phyloP scores from a whole-genome alignment of 2,797 vertebrate species.

The Bryconaethiops microstoma region DNA sequence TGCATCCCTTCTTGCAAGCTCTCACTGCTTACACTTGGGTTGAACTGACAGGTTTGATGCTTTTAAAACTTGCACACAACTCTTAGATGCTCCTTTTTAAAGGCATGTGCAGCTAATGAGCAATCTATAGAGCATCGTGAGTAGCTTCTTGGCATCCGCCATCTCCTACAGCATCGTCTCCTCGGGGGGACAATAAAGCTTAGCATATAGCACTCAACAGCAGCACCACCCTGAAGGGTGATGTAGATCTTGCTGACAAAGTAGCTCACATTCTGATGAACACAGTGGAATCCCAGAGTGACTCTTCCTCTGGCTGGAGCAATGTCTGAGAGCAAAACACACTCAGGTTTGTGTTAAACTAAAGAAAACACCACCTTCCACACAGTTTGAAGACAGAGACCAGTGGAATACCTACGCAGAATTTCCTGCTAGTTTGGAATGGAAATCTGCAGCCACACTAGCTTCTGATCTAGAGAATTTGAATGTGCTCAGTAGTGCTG shows the following conservation, averaged over 20 bases:
- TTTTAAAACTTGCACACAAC: not conserved
- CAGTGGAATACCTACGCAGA: too few species aligned
- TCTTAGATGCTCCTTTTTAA: not conserved
- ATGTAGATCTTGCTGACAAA: constrained; percentile 51
- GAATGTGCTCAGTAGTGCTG: too few species aligned
- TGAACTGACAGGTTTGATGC: not conserved
- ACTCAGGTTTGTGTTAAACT: not conserved
- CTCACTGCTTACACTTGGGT: not conserved
- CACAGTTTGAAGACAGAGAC: not conserved
- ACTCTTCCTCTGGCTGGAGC: not conserved
- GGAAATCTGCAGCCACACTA: too few species aligned
- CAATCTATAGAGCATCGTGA: constrained; percentile 7
- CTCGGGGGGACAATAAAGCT: constrained; percentile 22
- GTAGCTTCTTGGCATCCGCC: constrained; percentile 27
- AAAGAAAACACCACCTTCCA: not conserved
- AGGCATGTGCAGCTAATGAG: constrained; percentile 17
- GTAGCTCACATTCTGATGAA: constrained; percentile 63
- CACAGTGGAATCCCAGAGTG: constrained; percentile 41
- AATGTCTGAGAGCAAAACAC: not conserved
- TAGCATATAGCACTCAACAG: constrained; percentile 30
- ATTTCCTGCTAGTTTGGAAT: too few species aligned
- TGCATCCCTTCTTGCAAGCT: too few species aligned
- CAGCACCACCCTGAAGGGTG: constrained; percentile 34
- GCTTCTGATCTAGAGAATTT: too few species aligned
- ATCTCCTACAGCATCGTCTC: constrained; percentile 11